Evolutionary conservation across 2,888 invertebrate genomes (phyloP).

Genomic region (Melitaea athalia): DNA sequence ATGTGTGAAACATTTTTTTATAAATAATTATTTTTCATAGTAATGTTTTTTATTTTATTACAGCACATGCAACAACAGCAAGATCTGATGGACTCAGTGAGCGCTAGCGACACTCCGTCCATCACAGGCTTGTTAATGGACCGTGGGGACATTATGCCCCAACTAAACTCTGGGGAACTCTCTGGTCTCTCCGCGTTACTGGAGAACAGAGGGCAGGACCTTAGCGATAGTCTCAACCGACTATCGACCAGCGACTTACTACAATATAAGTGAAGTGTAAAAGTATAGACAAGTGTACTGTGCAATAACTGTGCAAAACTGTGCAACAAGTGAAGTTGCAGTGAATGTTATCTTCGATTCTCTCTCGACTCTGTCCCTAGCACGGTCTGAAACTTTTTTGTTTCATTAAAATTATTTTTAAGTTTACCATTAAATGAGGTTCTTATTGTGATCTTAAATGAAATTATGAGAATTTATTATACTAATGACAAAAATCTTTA

Average conservation of each 20-base stretch:
- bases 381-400: background rate
- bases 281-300: background rate
- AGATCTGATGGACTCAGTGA: conserved; percentile 49
- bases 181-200: conserved; percentile 55
- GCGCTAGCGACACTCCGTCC: conserved; percentile 46
- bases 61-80: conserved; percentile 38
- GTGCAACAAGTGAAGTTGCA: background rate
- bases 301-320: background rate
- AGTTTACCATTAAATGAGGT: background rate
- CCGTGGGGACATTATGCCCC: conserved; percentile 52
- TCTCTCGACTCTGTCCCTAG: background rate
- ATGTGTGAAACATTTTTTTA: too few relatives aligned
- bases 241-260: conserved; percentile 59
- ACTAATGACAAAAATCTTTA: conserved; percentile 15
- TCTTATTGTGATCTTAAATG: conserved; percentile 25
- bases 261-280: conserved; percentile 2
- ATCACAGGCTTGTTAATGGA: conserved; percentile 54
- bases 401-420: conserved; percentile 1
- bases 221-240: conserved; percentile 57
- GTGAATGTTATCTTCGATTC: background rate
- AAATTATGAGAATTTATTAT: conserved; percentile 16
- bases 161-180: conserved; percentile 77
- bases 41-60: background rate
- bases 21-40: background rate
- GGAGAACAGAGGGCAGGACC: conserved; percentile 46